A percentile compares a stretch with the other conserved stretches of the same genome.
Evolutionary conservation across 2,888 invertebrate genomes (phyloP).

Genomic region (Entomobrya multifasciata): DNA sequence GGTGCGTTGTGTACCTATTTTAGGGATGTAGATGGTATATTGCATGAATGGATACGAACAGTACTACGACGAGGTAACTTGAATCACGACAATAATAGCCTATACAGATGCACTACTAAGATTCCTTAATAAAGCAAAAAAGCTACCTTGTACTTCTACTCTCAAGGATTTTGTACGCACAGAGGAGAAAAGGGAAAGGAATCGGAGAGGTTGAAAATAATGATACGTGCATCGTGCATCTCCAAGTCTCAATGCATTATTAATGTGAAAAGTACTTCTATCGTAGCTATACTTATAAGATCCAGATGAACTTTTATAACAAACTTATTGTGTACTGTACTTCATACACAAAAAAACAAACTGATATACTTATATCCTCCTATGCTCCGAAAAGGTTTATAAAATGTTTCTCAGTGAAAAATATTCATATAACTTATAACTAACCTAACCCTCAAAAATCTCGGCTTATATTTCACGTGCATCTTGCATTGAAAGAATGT

Average conservation of each 20-base stretch:
- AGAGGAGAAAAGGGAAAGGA: slow-evolving; percentile 5
- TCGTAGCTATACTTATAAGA: no score
- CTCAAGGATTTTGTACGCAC: slow-evolving; percentile 31
- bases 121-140: no score
- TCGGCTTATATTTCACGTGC: neutral
- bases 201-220: slow-evolving; percentile 50
- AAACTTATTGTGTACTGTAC: neutral
- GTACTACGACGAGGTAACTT: neutral
- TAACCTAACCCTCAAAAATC: slow-evolving; percentile 39
- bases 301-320: no score
- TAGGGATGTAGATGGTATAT: neutral
- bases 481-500: neutral
- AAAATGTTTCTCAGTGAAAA: no score
- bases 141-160: neutral
- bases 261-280: slow-evolving; percentile 52
- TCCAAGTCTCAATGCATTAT: slow-evolving; percentile 61
- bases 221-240: slow-evolving; percentile 59
- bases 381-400: no score
- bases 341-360: neutral
- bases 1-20: no score
- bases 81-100: no score
- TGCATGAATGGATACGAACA: no score
- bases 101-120: no score
- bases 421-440: neutral
- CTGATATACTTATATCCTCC: neutral